Evolutionary conservation across 2,113 vertebrate genomes (phyloP).

Genomic region (Ophthalmolycus amberensis): DNA sequence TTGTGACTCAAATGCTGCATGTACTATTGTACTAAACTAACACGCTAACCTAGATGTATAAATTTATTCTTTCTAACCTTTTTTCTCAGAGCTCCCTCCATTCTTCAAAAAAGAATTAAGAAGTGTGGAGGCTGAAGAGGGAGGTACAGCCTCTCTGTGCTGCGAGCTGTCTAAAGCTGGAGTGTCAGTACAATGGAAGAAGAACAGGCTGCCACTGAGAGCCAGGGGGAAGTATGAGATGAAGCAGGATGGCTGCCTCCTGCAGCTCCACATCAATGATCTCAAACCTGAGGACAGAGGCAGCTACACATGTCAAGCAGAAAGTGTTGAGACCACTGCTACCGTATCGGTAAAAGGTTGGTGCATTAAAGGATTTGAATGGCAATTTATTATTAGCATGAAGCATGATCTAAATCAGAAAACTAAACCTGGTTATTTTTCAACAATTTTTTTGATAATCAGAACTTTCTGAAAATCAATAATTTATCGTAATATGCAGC

Average conservation of each 20-base stretch:
- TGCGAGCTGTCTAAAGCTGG: conserved; percentile 77
- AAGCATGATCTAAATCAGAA: not conserved
- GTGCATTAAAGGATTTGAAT: not conserved
- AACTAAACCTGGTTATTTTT: not conserved
- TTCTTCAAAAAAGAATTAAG: conserved; percentile 61
- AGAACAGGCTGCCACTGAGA: conserved; percentile 72
- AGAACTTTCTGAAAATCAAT: not conserved
- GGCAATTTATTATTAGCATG: not conserved
- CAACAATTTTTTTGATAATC: no score
- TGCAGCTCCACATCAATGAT: conserved; percentile 54
- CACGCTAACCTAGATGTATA: not conserved
- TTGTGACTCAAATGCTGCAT: not conserved
- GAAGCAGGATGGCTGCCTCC: conserved; percentile 74
- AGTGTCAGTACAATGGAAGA: conserved; percentile 74
- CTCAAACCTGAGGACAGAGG: conserved; percentile 74
- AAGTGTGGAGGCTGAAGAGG: conserved; percentile 59
- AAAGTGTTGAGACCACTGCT: conserved; percentile 53
- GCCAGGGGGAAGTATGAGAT: conserved; percentile 71
- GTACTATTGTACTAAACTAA: not conserved
- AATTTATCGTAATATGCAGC: not conserved
- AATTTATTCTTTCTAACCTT: not conserved
- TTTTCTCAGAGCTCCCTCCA: conserved; percentile 51
- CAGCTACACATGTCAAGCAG: conserved; percentile 65
- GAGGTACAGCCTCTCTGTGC: conserved; percentile 29
- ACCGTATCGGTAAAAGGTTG: conserved; percentile 84